phyloP scores from a whole-genome alignment of 2,888 invertebrate genomes.

The Sisyra nigra region DNA sequence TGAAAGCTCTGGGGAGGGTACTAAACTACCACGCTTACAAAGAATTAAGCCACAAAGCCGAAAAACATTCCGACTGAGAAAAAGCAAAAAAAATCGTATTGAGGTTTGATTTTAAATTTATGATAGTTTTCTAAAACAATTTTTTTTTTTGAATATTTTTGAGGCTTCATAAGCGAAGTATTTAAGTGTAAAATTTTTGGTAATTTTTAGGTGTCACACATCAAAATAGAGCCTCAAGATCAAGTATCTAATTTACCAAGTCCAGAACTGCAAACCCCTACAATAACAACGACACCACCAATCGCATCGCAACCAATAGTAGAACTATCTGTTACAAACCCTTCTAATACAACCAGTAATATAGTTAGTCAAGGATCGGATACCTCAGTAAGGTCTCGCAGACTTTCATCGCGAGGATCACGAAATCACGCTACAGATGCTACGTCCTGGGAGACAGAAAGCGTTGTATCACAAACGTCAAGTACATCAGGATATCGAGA shows the following conservation, averaged over 20 bases:
- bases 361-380: conserved; percentile 4
- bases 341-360: conserved; percentile 15
- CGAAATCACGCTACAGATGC: conserved; percentile 16
- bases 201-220: conserved; percentile 28
- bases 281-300: conserved; percentile 12
- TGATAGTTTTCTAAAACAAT: background rate
- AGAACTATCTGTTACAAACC: conserved; percentile 15
- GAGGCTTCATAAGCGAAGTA: background rate
- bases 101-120: conserved; percentile 53
- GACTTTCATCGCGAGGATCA: conserved; percentile 4
- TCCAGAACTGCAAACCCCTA: conserved; percentile 15
- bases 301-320: conserved; percentile 9
- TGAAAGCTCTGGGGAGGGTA: conserved; percentile 46
- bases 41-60: conserved; percentile 87
- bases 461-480: conserved; percentile 58
- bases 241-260: conserved; percentile 18
- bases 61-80: conserved; percentile 78
- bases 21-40: conserved; percentile 58
- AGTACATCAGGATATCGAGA: conserved; percentile 55
- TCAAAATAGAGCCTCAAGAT: conserved; percentile 28
- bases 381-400: conserved; percentile 4
- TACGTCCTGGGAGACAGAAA: conserved; percentile 55
- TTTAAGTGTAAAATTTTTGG: background rate
- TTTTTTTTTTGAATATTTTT: background rate
- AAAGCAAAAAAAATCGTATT: conserved; percentile 53